Percentiles rank a stretch among this genome's conserved stretches.
Evolutionary conservation across 2,113 vertebrate species (phyloP).

Genomic region (Craseonycteris thonglongyai): DNA sequence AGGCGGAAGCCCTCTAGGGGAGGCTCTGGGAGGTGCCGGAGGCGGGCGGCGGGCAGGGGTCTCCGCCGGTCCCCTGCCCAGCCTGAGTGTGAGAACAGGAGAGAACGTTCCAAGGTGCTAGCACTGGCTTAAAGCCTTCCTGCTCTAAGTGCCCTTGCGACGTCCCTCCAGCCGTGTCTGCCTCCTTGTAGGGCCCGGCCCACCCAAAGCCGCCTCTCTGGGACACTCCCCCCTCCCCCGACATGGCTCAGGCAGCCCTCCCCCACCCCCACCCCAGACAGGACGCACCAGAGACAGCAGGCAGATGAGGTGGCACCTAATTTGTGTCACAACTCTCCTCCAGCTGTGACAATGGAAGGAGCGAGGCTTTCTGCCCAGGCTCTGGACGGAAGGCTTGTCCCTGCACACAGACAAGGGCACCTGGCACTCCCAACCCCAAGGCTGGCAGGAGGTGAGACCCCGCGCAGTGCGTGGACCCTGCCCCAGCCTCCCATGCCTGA

Average conservation of each 20-base stretch:
- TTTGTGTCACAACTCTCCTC: background rate
- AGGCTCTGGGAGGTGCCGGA: background rate
- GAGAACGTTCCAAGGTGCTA: background rate
- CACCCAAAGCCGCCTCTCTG: background rate
- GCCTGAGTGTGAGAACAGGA: background rate
- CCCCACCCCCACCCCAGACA: background rate
- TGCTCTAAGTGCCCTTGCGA: background rate
- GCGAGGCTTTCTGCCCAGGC: background rate
- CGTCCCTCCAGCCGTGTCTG: background rate
- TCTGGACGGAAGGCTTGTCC: too few relatives aligned
- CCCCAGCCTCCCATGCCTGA: background rate
- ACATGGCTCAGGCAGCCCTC: background rate
- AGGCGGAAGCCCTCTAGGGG: background rate
- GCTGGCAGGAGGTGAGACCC: background rate
- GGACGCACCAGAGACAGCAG: background rate
- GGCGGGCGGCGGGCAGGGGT: background rate
- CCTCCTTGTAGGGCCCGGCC: background rate
- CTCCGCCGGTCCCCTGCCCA: background rate
- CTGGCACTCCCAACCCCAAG: background rate
- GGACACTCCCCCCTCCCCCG: background rate
- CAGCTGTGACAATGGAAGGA: background rate
- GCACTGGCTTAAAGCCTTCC: background rate
- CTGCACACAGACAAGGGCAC: background rate
- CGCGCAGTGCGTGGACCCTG: background rate
- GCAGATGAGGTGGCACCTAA: background rate